Percentiles rank a stretch among this genome's conserved stretches.
Evolutionary conservation across 1,140 invertebrate species (phyloP).

Genomic region (Centruroides sculpturatus): DNA sequence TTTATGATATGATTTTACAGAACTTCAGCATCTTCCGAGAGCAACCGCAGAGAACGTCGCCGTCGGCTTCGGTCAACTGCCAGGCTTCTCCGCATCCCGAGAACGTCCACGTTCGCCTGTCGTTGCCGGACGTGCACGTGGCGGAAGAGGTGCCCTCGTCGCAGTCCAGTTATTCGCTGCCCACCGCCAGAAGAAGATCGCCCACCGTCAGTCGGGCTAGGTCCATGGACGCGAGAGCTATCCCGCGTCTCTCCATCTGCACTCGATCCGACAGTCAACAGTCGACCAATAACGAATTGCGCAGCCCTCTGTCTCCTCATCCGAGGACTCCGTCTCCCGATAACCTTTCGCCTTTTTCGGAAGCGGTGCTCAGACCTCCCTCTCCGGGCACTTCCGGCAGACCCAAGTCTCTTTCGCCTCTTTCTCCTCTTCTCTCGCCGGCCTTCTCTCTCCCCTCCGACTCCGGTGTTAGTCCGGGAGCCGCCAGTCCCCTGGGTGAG

Average conservation of each 20-base stretch:
- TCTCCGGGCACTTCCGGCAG: constrained; percentile 5
- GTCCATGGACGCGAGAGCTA: constrained; percentile 14
- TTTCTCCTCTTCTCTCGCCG: constrained; percentile 5
- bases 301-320: background rate
- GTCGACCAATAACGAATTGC: background rate
- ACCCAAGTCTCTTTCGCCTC: constrained; percentile 7
- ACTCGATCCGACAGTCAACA: constrained; percentile 7
- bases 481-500: constrained; percentile 12
- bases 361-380: constrained; percentile 3
- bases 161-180: constrained; percentile 13
- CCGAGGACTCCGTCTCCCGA: constrained; percentile 10
- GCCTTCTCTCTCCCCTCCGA: constrained; percentile 9
- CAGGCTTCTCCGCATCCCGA: constrained; percentile 5
- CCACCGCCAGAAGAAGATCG: constrained; percentile 8
- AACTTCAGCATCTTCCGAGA: constrained; percentile 15
- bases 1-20: background rate
- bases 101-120: constrained; percentile 10
- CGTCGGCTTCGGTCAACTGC: background rate
- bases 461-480: constrained; percentile 3
- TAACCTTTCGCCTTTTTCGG: background rate
- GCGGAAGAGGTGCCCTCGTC: constrained; percentile 8
- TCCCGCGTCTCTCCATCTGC: constrained; percentile 10
- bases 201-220: constrained; percentile 10
- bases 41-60: constrained; percentile 9
- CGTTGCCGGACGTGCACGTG: constrained; percentile 10